Percentiles rank a stretch among this genome's conserved stretches.
Evolutionary conservation across 2,113 vertebrate genomes (phyloP).

Genomic region (Myotis yumanensis): DNA sequence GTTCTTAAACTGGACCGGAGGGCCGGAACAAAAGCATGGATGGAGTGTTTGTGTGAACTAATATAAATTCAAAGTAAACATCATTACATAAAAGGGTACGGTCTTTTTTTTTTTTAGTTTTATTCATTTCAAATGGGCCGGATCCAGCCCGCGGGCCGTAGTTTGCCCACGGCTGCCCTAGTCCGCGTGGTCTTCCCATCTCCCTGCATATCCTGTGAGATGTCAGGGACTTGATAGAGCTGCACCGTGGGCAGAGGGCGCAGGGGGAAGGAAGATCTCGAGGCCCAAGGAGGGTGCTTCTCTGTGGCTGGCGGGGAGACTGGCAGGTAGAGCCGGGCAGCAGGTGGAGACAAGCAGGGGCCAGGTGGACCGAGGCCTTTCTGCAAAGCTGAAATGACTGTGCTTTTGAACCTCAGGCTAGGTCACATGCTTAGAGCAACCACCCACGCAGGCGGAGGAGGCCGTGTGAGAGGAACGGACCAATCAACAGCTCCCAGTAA

Average conservation of each 20-base stretch:
- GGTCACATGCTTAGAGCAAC: background rate
- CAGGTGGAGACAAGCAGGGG: background rate
- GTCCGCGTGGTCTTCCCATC: rapidly evolving
- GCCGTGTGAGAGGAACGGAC: too few relatives aligned
- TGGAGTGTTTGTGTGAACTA: too few relatives aligned
- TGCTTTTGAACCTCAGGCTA: background rate
- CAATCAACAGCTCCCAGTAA: background rate
- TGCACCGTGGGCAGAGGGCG: rapidly evolving
- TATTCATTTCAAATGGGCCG: too few relatives aligned
- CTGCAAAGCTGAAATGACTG: background rate
- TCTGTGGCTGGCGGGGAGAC: background rate
- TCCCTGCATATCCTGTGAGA: background rate
- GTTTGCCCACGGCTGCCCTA: too few relatives aligned
- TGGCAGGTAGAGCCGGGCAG: background rate
- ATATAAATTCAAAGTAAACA: too few relatives aligned
- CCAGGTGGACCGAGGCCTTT: background rate
- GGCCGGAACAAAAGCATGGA: too few relatives aligned
- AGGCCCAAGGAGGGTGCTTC: background rate
- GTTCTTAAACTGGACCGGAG: too few relatives aligned
- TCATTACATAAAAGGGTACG: too few relatives aligned
- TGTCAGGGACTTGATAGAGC: background rate
- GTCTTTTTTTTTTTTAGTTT: too few relatives aligned
- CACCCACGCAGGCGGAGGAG: background rate
- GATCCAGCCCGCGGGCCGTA: too few relatives aligned
- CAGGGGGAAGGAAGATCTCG: background rate